These are phyloP conservation scores for Craseonycteris thonglongyai DNA, from an alignment of 2,113 vertebrate species.

Conservation along the genomic window DNA sequence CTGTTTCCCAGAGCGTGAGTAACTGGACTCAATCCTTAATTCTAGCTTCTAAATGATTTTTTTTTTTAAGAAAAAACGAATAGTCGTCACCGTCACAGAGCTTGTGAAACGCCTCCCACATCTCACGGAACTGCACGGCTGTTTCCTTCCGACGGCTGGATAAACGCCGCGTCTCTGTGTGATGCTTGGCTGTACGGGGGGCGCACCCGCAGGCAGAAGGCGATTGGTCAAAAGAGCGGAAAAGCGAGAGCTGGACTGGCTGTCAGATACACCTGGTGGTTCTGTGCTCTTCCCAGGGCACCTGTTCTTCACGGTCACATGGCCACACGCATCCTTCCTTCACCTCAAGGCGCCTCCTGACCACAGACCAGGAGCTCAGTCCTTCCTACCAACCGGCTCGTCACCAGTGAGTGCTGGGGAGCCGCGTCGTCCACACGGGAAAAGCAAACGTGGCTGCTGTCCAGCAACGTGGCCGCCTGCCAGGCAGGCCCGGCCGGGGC, in stretches of 20 bases:
- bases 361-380: background rate
- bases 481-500: too few species aligned
- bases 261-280: accelerated
- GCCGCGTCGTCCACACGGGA: background rate
- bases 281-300: accelerated
- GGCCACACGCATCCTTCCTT: accelerated
- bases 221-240: background rate
- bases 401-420: background rate
- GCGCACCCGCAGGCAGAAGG: accelerated
- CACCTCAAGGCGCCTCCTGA: background rate
- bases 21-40: background rate
- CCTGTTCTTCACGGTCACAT: accelerated
- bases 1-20: background rate
- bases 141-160: too few species aligned
- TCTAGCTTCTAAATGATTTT: background rate
- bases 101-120: background rate
- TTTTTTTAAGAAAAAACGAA: too few species aligned
- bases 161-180: accelerated
- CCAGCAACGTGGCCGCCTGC: background rate
- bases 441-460: background rate
- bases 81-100: background rate
- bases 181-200: accelerated
- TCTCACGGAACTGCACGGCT: background rate
- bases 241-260: accelerated
- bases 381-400: background rate